Evolutionary conservation across 2,888 invertebrate species (phyloP).

Genomic region (Siphlonurus alternatus): DNA sequence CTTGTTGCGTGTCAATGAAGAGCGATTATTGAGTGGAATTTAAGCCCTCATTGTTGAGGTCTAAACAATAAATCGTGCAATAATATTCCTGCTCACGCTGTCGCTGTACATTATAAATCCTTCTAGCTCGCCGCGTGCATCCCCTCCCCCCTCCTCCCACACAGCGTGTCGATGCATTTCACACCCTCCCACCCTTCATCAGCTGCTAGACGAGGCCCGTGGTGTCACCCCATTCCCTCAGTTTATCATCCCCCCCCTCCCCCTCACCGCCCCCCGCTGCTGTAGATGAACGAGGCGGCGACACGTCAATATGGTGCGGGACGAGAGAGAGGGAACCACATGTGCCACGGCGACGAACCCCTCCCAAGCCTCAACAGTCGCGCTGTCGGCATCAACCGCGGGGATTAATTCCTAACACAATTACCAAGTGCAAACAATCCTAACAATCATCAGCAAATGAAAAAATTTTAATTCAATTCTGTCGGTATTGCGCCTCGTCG

Average conservation of each 20-base stretch:
- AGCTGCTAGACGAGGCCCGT: neutral
- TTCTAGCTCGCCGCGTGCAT: neutral
- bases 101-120: neutral
- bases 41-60: neutral
- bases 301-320: neutral
- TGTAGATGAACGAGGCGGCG: neutral
- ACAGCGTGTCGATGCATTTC: neutral
- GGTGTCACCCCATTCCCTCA: neutral
- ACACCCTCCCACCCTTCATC: no score
- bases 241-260: neutral
- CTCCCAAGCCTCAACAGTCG: neutral
- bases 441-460: neutral
- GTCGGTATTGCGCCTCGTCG: no score
- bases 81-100: neutral
- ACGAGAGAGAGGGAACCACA: neutral
- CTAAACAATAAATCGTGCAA: neutral
- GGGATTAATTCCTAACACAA: neutral
- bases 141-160: no score
- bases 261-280: neutral
- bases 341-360: neutral
- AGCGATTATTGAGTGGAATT: neutral
- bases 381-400: neutral
- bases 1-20: neutral
- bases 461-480: neutral
- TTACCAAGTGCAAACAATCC: neutral